Conservation (phyloP, 64 coral and sea anemone species). For the Stichodactyla mertensii region DNA sequence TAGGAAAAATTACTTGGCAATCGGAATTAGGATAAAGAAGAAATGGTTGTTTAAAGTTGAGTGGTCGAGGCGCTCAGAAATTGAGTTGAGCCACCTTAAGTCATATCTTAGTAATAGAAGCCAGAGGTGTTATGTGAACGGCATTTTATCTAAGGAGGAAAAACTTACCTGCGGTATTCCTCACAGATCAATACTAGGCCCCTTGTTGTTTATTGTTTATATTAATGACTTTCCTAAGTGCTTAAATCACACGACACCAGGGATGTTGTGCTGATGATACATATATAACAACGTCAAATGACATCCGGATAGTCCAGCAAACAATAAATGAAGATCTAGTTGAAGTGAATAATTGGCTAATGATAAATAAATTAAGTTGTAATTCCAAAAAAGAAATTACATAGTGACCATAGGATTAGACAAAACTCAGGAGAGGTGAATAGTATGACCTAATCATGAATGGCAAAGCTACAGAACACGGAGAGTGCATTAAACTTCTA, state of each 20-base stretch:
- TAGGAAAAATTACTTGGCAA: no score
- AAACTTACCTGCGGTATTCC: background rate
- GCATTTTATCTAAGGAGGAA: background rate
- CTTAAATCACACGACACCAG: background rate
- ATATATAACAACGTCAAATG: background rate
- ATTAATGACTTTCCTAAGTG: no score
- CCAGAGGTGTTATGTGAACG: no score
- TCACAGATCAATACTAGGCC: background rate
- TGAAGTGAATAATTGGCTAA: background rate
- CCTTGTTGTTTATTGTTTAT: background rate
- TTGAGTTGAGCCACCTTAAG: no score
- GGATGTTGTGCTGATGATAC: background rate
- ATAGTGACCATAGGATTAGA: background rate
- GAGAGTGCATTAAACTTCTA: background rate
- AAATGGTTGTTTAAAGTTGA: no score
- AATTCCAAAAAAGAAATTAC: constrained; percentile 14
- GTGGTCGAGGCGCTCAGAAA: no score
- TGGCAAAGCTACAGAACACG: no score
- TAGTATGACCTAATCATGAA: no score
- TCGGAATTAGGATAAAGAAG: no score
- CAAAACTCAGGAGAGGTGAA: no score
- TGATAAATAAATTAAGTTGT: constrained; percentile 22
- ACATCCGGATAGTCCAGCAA: background rate
- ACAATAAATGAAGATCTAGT: background rate
- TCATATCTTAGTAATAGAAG: no score